A percentile compares a stretch with the other conserved stretches of the same genome.
Conservation (phyloP, 1,140 invertebrate genomes). For the Campoletis sonorensis region DNA sequence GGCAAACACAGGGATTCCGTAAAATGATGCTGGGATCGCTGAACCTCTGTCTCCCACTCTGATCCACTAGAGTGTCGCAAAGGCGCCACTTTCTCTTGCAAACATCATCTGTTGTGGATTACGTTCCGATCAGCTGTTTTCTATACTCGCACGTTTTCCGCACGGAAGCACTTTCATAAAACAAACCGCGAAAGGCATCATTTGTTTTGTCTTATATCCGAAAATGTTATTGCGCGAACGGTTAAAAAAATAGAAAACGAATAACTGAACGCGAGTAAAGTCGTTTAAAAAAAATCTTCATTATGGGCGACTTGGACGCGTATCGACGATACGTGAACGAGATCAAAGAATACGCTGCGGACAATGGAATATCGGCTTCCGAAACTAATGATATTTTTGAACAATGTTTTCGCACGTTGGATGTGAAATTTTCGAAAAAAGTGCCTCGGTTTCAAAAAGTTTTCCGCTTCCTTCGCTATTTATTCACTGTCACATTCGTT, state of each 20-base stretch:
- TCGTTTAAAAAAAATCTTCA: not conserved
- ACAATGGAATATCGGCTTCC: slow-evolving; percentile 72
- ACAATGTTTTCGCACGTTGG: slow-evolving; percentile 69
- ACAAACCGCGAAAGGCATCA: no score
- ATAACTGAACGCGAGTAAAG: not conserved
- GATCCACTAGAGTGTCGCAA: no score
- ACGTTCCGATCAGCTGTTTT: no score
- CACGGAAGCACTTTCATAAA: no score
- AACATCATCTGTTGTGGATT: no score
- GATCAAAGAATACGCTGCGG: slow-evolving; percentile 64
- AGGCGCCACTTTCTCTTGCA: no score
- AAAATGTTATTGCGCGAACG: no score
- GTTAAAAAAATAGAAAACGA: not conserved
- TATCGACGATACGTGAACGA: slow-evolving; percentile 64
- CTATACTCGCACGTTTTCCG: no score
- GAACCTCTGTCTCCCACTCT: no score
- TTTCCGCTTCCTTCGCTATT: slow-evolving; percentile 49
- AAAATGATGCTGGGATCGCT: no score
- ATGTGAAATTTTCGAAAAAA: slow-evolving; percentile 66
- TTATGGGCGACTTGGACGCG: slow-evolving; percentile 59
- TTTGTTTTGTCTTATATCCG: no score
- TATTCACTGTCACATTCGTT: slow-evolving; percentile 52
- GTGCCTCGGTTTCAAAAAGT: slow-evolving; percentile 46
- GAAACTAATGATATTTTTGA: slow-evolving; percentile 77
- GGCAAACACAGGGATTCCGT: no score